phyloP scores from a whole-genome alignment of 1,140 invertebrate species.

The Pogonomyrmex californicus region DNA sequence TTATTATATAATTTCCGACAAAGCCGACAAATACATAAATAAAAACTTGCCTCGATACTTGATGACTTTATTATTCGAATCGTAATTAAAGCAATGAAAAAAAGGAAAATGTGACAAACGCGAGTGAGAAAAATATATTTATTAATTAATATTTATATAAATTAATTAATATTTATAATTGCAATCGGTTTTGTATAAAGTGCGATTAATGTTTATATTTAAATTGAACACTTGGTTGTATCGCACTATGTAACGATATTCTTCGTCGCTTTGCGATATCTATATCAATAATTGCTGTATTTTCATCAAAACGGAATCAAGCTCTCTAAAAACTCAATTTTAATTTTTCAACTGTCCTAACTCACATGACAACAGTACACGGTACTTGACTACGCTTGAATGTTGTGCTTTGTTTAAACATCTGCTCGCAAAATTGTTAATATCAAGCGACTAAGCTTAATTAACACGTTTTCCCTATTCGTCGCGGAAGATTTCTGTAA shows the following conservation, averaged over 20 bases:
- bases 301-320: neutral
- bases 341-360: neutral
- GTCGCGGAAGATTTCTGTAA: slow-evolving; percentile 42
- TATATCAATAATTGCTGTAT: neutral
- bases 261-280: neutral
- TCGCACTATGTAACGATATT: slow-evolving; percentile 13
- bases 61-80: slow-evolving; percentile 3
- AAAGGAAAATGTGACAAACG: slow-evolving; percentile 3
- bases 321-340: neutral
- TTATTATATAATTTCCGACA: slow-evolving; percentile 15
- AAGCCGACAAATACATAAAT: neutral
- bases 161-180: slow-evolving; percentile 45
- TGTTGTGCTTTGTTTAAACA: neutral
- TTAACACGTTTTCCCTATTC: slow-evolving; percentile 39
- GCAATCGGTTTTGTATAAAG: neutral
- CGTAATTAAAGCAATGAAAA: slow-evolving; percentile 16
- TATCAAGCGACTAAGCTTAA: neutral
- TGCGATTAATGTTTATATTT: slow-evolving; percentile 36
- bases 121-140: slow-evolving; percentile 7
- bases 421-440: neutral
- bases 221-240: neutral
- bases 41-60: neutral
- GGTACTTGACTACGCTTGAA: neutral
- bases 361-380: neutral
- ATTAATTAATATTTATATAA: slow-evolving; percentile 40